phyloP scores from a whole-genome alignment of 1,140 invertebrate species.

The Magallana ariakensis region DNA sequence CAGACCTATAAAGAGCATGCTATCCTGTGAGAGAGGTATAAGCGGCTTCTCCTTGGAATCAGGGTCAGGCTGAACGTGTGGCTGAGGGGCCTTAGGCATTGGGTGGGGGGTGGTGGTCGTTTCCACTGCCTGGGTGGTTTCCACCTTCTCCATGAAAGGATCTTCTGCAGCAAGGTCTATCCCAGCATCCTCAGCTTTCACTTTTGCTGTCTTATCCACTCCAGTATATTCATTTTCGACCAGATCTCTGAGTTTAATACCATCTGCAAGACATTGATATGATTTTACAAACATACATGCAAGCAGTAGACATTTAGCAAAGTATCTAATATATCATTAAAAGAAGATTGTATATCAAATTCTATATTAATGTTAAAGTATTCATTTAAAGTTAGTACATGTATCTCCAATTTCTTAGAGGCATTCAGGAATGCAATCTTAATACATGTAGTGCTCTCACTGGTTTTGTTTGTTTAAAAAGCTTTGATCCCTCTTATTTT shows the following conservation, averaged over 20 bases:
- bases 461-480: too few species aligned
- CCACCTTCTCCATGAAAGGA: conserved; percentile 17
- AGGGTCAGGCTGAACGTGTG: conserved; percentile 20
- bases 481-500: too few species aligned
- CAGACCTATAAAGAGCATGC: conserved; percentile 23
- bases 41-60: not conserved
- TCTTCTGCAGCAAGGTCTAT: conserved; percentile 43
- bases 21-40: conserved; percentile 9
- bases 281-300: not conserved
- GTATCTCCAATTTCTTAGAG: too few species aligned
- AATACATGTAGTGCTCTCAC: too few species aligned
- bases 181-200: conserved; percentile 5
- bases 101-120: conserved; percentile 20
- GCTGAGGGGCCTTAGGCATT: conserved; percentile 5
- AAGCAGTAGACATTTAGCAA: not conserved
- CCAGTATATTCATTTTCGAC: not conserved
- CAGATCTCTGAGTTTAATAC: not conserved
- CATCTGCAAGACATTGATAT: conserved; percentile 8
- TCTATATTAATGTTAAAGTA: too few species aligned
- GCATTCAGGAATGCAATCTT: too few species aligned
- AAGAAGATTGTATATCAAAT: not conserved
- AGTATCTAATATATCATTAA: not conserved
- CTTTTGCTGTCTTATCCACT: not conserved
- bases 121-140: not conserved
- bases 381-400: too few species aligned